Base-by-base conservation (phyloP, 2,797 vertebrate species). In the Taeniopygia guttata region DNA sequence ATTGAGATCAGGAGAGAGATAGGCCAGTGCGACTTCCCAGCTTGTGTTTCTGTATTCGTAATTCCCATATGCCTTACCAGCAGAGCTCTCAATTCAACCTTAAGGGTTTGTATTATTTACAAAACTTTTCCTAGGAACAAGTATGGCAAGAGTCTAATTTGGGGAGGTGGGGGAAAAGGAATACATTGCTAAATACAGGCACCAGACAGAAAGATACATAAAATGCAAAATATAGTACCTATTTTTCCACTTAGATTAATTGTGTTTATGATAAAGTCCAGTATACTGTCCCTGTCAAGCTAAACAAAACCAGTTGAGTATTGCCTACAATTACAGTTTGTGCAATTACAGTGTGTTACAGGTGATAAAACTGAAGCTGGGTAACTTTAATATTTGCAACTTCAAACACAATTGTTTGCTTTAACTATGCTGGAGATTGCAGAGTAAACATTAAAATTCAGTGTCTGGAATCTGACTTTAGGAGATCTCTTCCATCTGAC, bases 401-500 rank as follows among this genome's bases (percentile, higher is more conserved):
- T 78, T 80, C 36, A 55, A 89, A 81, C 32, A 42, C 51, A 88
- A 91, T 51, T 63, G 45, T 88, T 91, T 93, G 55, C 76, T 90
- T 91, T 86, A 91, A 86, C 58, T 85, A 5, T 58, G 45, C 74
- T 84, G 51, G 77, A 95, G 77, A 88, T 84, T 38, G n/a, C 49
- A 76, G 38, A 36, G 58, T 54, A 94, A 96, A 90, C 43, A 85
- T 67, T 77, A 62, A 60, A 88, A 89, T 81, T 84, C 63, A 76
- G 51, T 15, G 1, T 72, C 51, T 91, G 63, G 63, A 79, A 83
- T 62, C 27, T 72, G 68, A 84, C 78, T 90, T 87, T 8, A 85
- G 80, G 48, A 75, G 32, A 84, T 69, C n/a, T 80, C 54, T 89
- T 92, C 81, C 72, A 76, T 55, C 51, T 95, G 92, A 91, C 89